Evolutionary conservation across 2,113 vertebrate genomes (phyloP), one percentile per base, ranked within the genome.

Genomic region (Zosterops lateralis): DNA sequence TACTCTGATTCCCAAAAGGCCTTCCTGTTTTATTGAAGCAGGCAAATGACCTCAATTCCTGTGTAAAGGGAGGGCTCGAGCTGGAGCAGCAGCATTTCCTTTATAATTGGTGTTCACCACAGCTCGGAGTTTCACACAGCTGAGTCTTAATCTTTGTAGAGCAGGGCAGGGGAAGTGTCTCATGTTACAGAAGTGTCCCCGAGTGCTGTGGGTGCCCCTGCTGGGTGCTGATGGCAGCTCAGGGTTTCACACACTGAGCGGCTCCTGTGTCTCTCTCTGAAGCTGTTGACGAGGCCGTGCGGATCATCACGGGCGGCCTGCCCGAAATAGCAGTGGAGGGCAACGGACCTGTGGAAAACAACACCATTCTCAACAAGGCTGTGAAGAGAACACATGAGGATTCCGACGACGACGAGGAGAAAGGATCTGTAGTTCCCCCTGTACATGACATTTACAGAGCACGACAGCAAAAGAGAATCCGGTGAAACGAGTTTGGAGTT

Each of bases 401-500:
- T 80, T 99, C 99, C 0, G 99, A 99, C 1, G 99, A 99, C 10
- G 99, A 99, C 1, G 99, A 99, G 75, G 99, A 99, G 92, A 99
- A 99, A 97, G 99, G 99, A 38, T 98, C 99, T 0, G 98, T 99
- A 18, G 99, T 99, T 34, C 99, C 99, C 18, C 99, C 99, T 1
- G 98, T 99, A 76, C 99, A 99, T 7, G 99, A 99, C 98, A 99
- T 99, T 95, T 99, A 99, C 98, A 98, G 99, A 80, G 98, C 99
- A 4, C 98, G 99, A 48, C 99, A 99, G 96, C 99, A 99, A 97
- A 99, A 99, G 96, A 98, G 99, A 94, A 99, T 99, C 96, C 99
- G 99, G 97, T 99, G 98, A 99, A 96, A 92, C 91, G 6, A 54
- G 88, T 57, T 7, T 38, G 47, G 84, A 53, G 62, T 48, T 86